These are phyloP conservation scores for Dioctria linearis DNA, from an alignment of 2,888 invertebrate genomes.

Conservation along the genomic window DNA sequence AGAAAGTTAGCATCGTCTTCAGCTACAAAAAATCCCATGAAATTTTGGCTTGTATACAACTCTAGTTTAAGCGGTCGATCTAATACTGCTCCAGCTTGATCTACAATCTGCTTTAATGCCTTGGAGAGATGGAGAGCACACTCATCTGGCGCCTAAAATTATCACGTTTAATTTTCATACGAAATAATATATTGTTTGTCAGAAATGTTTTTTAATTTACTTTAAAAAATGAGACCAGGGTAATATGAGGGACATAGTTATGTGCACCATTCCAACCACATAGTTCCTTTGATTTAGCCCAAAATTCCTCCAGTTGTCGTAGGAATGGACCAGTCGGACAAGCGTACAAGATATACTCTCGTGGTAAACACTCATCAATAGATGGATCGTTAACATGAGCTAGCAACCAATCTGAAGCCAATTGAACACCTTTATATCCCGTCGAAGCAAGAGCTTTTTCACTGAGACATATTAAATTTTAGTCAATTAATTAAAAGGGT, in stretches of 20 bases:
- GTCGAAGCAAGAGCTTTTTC: slow-evolving; percentile 93
- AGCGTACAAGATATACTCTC: slow-evolving; percentile 90
- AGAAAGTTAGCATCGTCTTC: slow-evolving; percentile 87
- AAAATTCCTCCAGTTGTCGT: slow-evolving; percentile 80
- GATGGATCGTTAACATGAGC: slow-evolving; percentile 90
- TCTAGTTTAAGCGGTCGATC: slow-evolving; percentile 81
- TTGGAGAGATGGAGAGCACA: slow-evolving; percentile 79
- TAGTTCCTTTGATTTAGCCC: slow-evolving; percentile 81
- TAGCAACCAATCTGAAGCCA: slow-evolving; percentile 92
- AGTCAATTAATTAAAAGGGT: slow-evolving; percentile 8
- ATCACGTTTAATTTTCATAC: background rate
- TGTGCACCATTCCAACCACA: slow-evolving; percentile 93
- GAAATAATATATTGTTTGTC: slow-evolving; percentile 50
- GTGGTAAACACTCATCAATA: slow-evolving; percentile 81
- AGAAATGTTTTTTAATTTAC: slow-evolving; percentile 69
- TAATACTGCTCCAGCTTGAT: slow-evolving; percentile 78
- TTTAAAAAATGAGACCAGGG: slow-evolving; percentile 90
- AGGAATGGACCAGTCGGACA: slow-evolving; percentile 83
- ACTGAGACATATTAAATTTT: slow-evolving; percentile 71
- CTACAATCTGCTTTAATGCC: slow-evolving; percentile 82
- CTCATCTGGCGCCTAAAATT: slow-evolving; percentile 81
- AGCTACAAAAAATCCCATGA: slow-evolving; percentile 91
- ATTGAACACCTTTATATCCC: slow-evolving; percentile 88
- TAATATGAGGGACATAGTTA: slow-evolving; percentile 91
- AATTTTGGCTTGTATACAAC: slow-evolving; percentile 88